Base-by-base conservation (phyloP, 2,888 invertebrate genomes). In the Tetragonula carbonaria region DNA sequence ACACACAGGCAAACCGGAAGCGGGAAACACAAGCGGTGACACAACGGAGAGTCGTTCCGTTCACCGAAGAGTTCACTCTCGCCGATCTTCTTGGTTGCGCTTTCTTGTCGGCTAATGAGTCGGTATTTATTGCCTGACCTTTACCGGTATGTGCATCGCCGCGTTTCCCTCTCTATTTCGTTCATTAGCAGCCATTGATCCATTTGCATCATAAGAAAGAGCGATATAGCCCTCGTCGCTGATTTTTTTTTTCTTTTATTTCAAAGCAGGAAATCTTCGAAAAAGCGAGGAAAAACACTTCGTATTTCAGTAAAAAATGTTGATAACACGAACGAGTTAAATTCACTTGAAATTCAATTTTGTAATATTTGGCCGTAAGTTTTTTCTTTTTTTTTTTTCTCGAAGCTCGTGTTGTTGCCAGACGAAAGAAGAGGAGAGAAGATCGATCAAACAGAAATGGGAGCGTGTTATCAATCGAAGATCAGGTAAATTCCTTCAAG, bases 71-170 rank as follows among this genome's bases (percentile, higher is more conserved):
- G 23, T n/a, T 28, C 28, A 28, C 33, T 28, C 51, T 59, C 78
- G 51, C 38, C 57, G 23, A 28, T 28, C 28, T n/a, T 72, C 38
- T 55, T 45, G 57, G 51, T 55, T 33, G 57, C 18, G 23, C 68
- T 68, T 55, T 68, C 62, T 51, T 74, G 57, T 51, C 71, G 38
- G 55, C 72, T 73, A 80, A 72, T 66, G 68, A 79, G 79, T 73
- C 63, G 23, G n/a, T 70, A 79, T 79, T 76, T 79, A 79, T 79
- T 59, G 59, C 79, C 76, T 76, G 79, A 79, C 76, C 78, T 67
- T 79, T 68, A 28, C 55, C 50, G 16, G 76, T 57, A 28, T 28
- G 66, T 21, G 53, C 18, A 74, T 21, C 65, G 38, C 18, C 50
- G 50, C 14, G 45, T 57, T 75, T 75, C 57, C 28, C 57, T n/a